Base-by-base conservation (phyloP, 2,113 vertebrate species). In the Elephas maximus region DNA sequence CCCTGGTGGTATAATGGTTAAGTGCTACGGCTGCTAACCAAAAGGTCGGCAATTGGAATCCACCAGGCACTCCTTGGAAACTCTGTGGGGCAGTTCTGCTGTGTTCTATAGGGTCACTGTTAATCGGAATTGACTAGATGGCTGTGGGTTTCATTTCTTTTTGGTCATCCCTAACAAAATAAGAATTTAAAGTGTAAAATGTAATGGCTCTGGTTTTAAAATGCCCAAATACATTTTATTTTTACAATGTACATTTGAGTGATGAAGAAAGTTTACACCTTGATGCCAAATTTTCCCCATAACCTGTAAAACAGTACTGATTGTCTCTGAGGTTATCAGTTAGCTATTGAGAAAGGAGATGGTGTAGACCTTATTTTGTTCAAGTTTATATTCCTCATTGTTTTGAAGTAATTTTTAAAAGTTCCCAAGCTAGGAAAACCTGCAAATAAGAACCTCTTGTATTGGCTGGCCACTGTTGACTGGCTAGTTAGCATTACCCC, bases 331-430 rank as follows among this genome's bases (percentile, higher is more conserved):
- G 21, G 53, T 63, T 90, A 37, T 51, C n/a, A n/a, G 15, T 87
- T 84, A 41, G 15, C 89, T 91, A 60, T 77, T 92, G 88, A 95
- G 41, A 44, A 87, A 95, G 48, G 33, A 91, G 57, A 41, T 84
- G 48, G 44, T 84, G 8, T 87, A 62, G 20, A 37, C 10, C 5
- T 94, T 81, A 74, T 88, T 96, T 93, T 62, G 8, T 88, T 94
- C 8, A 60, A 81, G 21, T 24, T 7, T 93, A 4, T 81, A 4
- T 85, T 81, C 12, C 88, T 97, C 15, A 44, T 90, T 63, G 9
- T 30, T 65, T n/a, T 93, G 44, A 80, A 77, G 44, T 77, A 79
- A 63, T 57, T 83, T 92, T 89, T 67, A 45, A n/a, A 62, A 69
- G 10, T 88, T 96, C 33, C 20, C n/a, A 65, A 87, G 33, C 73